Percentiles rank a stretch among this genome's conserved stretches.
phyloP scores from a whole-genome alignment of 2,797 vertebrate genomes.

The Cynodonichthys magdalenae region DNA sequence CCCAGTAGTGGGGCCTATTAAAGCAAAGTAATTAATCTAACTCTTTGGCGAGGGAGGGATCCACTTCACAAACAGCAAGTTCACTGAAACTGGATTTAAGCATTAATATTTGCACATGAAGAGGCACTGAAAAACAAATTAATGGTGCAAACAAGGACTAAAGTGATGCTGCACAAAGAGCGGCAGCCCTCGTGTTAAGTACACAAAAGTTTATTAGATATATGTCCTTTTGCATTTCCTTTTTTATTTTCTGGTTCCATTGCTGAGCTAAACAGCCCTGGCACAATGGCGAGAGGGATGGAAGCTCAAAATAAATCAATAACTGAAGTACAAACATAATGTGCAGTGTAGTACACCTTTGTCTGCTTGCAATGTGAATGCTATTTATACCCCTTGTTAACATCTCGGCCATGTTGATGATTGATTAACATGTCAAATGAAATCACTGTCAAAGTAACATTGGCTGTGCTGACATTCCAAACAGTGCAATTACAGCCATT shows the following conservation, averaged over 20 bases:
- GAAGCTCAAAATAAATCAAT: slow-evolving; percentile 46
- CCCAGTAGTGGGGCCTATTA: slow-evolving; percentile 78
- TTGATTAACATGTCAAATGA: slow-evolving; percentile 77
- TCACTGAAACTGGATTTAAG: slow-evolving; percentile 70
- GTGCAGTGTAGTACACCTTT: slow-evolving; percentile 19
- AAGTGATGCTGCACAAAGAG: slow-evolving; percentile 42
- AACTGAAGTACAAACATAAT: slow-evolving; percentile 33
- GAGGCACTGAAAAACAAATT: slow-evolving; percentile 52
- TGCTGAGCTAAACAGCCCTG: slow-evolving; percentile 11
- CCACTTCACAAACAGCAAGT: slow-evolving; percentile 68
- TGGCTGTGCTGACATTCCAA: slow-evolving; percentile 60
- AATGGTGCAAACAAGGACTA: slow-evolving; percentile 41
- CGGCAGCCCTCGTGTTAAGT: slow-evolving; percentile 22
- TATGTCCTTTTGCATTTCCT: slow-evolving; percentile 32
- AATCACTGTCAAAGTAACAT: slow-evolving; percentile 71
- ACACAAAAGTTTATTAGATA: slow-evolving; percentile 41
- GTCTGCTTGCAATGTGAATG: slow-evolving; percentile 32
- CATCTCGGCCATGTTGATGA: slow-evolving; percentile 63
- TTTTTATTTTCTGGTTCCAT: slow-evolving; percentile 29
- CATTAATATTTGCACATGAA: slow-evolving; percentile 73
- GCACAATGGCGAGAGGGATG: slow-evolving; percentile 26
- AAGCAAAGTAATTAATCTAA: slow-evolving; percentile 82
- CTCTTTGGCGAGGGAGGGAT: slow-evolving; percentile 67
- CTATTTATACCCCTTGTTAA: slow-evolving; percentile 62
- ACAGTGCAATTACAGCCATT: slow-evolving; percentile 68